These are phyloP conservation scores for Andrena minutula DNA, from an alignment of 2,888 invertebrate species.

Conservation along the genomic window DNA sequence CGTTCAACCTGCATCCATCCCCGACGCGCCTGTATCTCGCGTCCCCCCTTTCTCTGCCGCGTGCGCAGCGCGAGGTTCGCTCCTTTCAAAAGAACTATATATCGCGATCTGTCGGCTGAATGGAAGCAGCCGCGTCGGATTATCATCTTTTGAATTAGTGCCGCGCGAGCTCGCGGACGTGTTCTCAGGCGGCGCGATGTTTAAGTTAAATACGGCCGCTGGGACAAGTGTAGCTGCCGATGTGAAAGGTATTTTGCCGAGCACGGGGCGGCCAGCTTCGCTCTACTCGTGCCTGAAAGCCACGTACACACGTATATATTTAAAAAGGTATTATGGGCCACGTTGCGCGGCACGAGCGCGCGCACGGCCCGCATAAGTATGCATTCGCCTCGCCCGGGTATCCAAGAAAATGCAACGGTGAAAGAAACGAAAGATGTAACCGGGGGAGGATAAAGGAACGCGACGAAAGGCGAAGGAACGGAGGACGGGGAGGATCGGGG, in stretches of 20 bases:
- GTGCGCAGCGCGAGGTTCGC: background rate
- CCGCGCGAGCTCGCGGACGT: constrained; percentile 5
- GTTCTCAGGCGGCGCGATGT: constrained; percentile 19
- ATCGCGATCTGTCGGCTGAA: constrained; percentile 14
- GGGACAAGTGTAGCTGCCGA: constrained; percentile 16
- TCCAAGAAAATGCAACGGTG: constrained; percentile 48
- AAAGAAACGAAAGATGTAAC: constrained; percentile 17
- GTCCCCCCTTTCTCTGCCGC: background rate
- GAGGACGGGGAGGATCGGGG: background rate
- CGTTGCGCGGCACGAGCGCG: constrained; percentile 10
- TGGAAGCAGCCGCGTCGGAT: constrained; percentile 26
- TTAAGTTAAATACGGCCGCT: constrained; percentile 36
- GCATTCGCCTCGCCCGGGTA: constrained; percentile 58
- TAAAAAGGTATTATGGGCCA: constrained; percentile 47
- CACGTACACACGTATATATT: constrained; percentile 38
- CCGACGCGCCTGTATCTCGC: background rate
- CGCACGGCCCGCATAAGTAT: constrained; percentile 52
- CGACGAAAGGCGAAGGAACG: background rate
- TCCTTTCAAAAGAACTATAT: constrained; percentile 7
- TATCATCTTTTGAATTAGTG: constrained; percentile 47
- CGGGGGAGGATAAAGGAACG: constrained; percentile 19
- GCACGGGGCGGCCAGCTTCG: background rate
- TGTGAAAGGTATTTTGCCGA: constrained; percentile 20
- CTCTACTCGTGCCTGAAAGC: constrained; percentile 35
- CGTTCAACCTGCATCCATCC: constrained; percentile 14